These are phyloP conservation scores for Arnoldichthys spilopterus DNA, from an alignment of 2,797 vertebrate species.

Conservation along the genomic window DNA sequence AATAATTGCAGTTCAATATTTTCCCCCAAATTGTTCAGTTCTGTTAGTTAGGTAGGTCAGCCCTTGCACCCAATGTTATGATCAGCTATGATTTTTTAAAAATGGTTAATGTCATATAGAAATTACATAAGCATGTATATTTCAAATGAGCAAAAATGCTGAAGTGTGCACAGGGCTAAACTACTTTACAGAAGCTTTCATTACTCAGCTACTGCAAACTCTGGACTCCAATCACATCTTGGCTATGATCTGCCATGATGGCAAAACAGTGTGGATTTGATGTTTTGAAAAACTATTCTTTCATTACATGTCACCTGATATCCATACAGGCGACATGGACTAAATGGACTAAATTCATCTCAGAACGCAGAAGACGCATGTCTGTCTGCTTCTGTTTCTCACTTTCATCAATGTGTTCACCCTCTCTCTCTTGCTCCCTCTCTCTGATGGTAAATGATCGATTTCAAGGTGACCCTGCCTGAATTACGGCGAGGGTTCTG, in stretches of 20 bases:
- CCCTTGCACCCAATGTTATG: no score
- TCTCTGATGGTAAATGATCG: constrained; percentile 67
- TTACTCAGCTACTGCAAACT: background rate
- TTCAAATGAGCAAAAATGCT: no score
- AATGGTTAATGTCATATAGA: background rate
- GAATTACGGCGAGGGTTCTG: constrained; percentile 78
- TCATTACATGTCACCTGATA: no score
- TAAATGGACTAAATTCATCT: background rate
- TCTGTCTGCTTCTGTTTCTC: constrained; percentile 8
- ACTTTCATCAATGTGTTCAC: background rate
- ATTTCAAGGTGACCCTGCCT: constrained; percentile 88
- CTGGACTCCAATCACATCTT: background rate
- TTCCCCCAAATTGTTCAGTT: no score
- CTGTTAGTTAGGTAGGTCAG: no score
- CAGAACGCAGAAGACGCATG: background rate
- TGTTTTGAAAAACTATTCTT: background rate
- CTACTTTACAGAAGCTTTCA: background rate
- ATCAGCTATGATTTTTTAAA: no score
- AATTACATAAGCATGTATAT: background rate
- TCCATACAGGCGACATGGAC: background rate
- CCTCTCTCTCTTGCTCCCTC: constrained; percentile 41
- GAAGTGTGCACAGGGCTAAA: background rate
- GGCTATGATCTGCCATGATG: no score
- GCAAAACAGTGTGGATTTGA: no score
- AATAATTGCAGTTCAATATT: no score